phyloP scores from a whole-genome alignment of 2,888 invertebrate species.

The Stratiomys singularior region DNA sequence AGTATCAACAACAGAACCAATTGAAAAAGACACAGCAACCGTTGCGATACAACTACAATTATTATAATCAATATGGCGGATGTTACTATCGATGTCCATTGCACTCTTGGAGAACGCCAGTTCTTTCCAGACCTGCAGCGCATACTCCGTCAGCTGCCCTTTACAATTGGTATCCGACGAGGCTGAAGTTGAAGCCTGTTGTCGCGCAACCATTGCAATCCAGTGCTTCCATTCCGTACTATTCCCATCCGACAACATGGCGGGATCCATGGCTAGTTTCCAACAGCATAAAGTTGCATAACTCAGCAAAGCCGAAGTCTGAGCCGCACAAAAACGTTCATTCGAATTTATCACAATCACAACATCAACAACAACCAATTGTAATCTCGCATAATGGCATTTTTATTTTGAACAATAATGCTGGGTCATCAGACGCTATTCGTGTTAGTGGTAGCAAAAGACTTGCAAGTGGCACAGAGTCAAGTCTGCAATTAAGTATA shows the following conservation, averaged over 20 bases:
- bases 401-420: slow-evolving; percentile 27
- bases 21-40: background rate
- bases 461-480: slow-evolving; percentile 14
- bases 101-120: background rate
- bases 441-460: slow-evolving; percentile 13
- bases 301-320: background rate
- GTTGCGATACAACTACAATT: background rate
- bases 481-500: slow-evolving; percentile 26
- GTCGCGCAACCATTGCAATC: background rate
- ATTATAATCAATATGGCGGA: slow-evolving; percentile 20
- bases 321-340: background rate
- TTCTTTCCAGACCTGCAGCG: background rate
- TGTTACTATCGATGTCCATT: slow-evolving; percentile 21
- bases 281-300: background rate
- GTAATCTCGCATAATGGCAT: slow-evolving; percentile 29
- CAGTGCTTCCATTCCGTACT: background rate
- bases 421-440: background rate
- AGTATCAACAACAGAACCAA: background rate
- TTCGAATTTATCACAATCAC: background rate
- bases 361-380: background rate
- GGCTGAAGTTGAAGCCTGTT: background rate
- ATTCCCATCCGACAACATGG: background rate
- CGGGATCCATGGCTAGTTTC: slow-evolving; percentile 2
- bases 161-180: slow-evolving; percentile 6
- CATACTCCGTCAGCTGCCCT: background rate